Evolutionary conservation across 2,113 vertebrate species (phyloP), one percentile per base, ranked within the genome.

Genomic region (Vulpes ferrilata): DNA sequence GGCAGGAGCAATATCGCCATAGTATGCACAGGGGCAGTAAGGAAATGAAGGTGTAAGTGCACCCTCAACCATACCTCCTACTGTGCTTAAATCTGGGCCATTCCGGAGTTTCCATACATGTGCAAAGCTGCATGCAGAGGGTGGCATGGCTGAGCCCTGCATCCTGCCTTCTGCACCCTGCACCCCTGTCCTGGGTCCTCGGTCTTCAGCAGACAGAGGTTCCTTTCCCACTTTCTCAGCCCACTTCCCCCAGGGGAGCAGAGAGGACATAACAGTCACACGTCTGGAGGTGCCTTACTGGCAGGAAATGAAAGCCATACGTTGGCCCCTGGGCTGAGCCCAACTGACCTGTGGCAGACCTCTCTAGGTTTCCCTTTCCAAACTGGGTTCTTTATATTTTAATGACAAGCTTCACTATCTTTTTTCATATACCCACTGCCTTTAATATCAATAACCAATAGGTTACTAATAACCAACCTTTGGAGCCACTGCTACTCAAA

Each of bases 101-200:
- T 2, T 2, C 7, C 60, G 4, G 25, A 32, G 27, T 32, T 22
- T 30, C 60, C 25, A 25, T 51, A 5, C 59, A 32, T 38, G 59
- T 8, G 5, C 1, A 0, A 57, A 19, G 22, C 5, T 0, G 1
- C 57, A 55, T 0, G 1, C 57, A 55, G 16, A 30, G 4, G 7
- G 5, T 8, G 11, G 23, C 8, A 38, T 16, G 12, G 7, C 32
- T 32, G 43, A 55, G 17, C 38, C 43, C 22, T 0, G 3, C 57
- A 5, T 25, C 27, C 43, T 1, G 2, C 22, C 16, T 5, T 20
- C 48, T 5, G 20, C 23, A 1, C 32, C 65, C 76, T 30, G 51
- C 10, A 20, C 6, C 55, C 10, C 0, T 3, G 38, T 4, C 38
- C 20, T 32, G 5, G 19, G 13, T 8, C 23, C n/a, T 22, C 11